phyloP scores from a whole-genome alignment of 30 jellyfish, hydroid and myxozoan species.

The Cassiopea andromeda region DNA sequence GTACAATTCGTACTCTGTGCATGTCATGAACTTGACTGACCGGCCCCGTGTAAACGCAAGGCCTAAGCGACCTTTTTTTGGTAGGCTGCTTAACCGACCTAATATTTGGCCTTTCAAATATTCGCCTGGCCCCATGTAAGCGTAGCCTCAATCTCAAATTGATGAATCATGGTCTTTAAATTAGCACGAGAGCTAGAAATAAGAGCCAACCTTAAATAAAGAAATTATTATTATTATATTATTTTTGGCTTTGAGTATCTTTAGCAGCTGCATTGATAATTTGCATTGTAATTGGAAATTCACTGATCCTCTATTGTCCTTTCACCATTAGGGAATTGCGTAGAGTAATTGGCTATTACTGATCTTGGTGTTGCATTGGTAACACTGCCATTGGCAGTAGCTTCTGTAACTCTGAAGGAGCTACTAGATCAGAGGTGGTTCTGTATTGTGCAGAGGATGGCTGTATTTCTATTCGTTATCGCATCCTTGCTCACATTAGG shows the following conservation, averaged over 20 bases:
- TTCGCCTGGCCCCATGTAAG: too few relatives aligned
- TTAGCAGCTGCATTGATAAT: conserved; percentile 14
- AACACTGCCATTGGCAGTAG: conserved; percentile 61
- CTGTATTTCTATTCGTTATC: conserved; percentile 29
- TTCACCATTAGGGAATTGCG: conserved; percentile 46
- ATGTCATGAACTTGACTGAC: too few relatives aligned
- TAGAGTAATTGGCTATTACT: conserved; percentile 68
- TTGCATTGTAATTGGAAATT: conserved; percentile 44
- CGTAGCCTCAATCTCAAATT: not conserved
- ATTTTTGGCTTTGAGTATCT: conserved; percentile 24
- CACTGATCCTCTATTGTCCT: conserved; percentile 46
- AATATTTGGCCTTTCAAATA: too few relatives aligned
- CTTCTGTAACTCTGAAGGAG: conserved; percentile 31
- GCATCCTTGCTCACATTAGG: conserved; percentile 66
- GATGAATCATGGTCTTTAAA: conserved; percentile 1
- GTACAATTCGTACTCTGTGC: too few relatives aligned
- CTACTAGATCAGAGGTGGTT: conserved; percentile 39
- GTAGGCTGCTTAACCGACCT: too few relatives aligned
- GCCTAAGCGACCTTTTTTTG: too few relatives aligned
- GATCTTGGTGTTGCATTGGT: conserved; percentile 70
- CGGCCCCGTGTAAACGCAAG: too few relatives aligned
- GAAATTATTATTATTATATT: too few relatives aligned
- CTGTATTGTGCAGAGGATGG: conserved; percentile 51
- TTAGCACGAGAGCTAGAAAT: too few relatives aligned
- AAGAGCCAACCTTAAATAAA: too few relatives aligned